phyloP scores from a whole-genome alignment of 2,888 invertebrate species.

The Diplolepis rosae region DNA sequence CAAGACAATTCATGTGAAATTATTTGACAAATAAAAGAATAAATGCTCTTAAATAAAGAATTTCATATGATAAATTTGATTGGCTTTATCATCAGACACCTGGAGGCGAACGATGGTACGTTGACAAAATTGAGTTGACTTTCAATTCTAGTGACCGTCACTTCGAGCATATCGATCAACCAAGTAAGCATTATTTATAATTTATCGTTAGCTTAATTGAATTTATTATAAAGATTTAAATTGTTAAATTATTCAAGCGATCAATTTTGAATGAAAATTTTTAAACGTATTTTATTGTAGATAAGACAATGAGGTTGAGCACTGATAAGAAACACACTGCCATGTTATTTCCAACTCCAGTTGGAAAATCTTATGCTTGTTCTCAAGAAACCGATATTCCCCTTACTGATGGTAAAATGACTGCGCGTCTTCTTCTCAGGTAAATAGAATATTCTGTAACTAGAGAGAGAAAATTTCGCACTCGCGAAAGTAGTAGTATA shows the following conservation, averaged over 20 bases:
- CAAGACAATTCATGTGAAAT: too few species aligned
- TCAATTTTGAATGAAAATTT: background rate
- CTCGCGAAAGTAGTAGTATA: too few species aligned
- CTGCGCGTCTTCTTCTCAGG: slow-evolving; percentile 65
- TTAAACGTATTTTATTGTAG: slow-evolving; percentile 49
- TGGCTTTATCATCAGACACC: slow-evolving; percentile 79
- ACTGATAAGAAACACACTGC: slow-evolving; percentile 77
- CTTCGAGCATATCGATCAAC: slow-evolving; percentile 74
- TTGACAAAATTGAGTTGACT: slow-evolving; percentile 83
- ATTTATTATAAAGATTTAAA: slow-evolving; percentile 10
- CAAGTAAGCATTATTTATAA: slow-evolving; percentile 66
- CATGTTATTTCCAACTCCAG: slow-evolving; percentile 88
- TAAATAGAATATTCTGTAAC: too few species aligned
- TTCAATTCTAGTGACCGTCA: slow-evolving; percentile 79
- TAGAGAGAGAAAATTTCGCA: too few species aligned
- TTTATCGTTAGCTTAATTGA: slow-evolving; percentile 5
- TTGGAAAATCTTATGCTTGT: slow-evolving; percentile 89
- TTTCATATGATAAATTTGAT: background rate
- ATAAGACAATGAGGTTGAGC: slow-evolving; percentile 76
- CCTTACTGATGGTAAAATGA: slow-evolving; percentile 75
- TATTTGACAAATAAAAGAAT: too few species aligned
- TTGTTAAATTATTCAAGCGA: background rate
- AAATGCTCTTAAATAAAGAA: too few species aligned
- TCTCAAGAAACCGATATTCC: slow-evolving; percentile 79
- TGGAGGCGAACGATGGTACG: slow-evolving; percentile 92